phyloP scores from a whole-genome alignment of 2,888 invertebrate genomes.

The Eugnorisma glareosa region DNA sequence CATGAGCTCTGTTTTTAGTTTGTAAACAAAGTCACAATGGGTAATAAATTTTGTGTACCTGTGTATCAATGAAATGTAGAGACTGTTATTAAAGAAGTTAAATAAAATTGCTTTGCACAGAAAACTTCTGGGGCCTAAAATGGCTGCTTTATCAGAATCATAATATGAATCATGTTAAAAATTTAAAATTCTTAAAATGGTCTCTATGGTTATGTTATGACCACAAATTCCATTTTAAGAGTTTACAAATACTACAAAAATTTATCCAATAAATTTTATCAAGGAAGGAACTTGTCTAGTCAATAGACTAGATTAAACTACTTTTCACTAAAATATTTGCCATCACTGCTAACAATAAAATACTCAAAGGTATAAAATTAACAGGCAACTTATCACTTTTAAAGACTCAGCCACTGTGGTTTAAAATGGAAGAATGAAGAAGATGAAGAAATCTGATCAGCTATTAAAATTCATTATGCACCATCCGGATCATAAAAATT shows the following conservation, averaged over 20 bases:
- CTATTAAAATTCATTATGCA: background rate
- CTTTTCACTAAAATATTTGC: background rate
- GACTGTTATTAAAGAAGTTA: background rate
- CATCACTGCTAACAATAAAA: background rate
- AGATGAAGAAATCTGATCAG: background rate
- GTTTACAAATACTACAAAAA: too few relatives aligned
- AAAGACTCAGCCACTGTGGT: background rate
- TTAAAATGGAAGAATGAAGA: background rate
- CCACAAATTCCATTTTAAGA: too few relatives aligned
- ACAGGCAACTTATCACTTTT: background rate
- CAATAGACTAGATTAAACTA: background rate
- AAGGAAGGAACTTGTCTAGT: too few relatives aligned
- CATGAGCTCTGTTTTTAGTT: background rate
- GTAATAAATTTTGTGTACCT: background rate
- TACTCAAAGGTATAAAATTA: background rate
- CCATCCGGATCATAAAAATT: conserved; percentile 1
- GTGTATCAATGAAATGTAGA: background rate
- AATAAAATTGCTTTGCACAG: background rate
- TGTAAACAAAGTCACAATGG: background rate
- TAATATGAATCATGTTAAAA: too few relatives aligned
- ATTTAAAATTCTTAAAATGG: too few relatives aligned
- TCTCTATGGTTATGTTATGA: too few relatives aligned
- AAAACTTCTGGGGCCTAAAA: too few relatives aligned
- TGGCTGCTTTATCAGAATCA: too few relatives aligned
- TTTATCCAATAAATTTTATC: background rate